These are phyloP conservation scores for Crotalus helleri DNA, from an alignment of 2,113 vertebrate species.

Conservation along the genomic window DNA sequence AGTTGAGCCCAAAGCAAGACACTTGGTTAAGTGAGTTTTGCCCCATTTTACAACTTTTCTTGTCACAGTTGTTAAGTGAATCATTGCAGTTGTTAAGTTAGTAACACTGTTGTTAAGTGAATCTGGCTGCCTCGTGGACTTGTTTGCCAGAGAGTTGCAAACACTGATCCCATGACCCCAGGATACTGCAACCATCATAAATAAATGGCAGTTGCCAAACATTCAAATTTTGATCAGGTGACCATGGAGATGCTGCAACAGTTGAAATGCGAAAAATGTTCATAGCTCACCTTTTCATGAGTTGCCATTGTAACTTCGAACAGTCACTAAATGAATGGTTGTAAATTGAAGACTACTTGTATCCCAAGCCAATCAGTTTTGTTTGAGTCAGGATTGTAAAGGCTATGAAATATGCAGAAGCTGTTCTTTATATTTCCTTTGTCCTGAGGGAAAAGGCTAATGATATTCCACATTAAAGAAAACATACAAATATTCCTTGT, in stretches of 20 bases:
- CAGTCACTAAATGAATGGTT: not conserved
- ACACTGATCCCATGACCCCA: not conserved
- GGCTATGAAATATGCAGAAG: slow-evolving; percentile 19
- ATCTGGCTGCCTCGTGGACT: not conserved
- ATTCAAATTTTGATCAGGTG: not conserved
- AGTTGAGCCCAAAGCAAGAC: not conserved
- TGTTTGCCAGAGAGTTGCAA: not conserved
- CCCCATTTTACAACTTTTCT: not conserved
- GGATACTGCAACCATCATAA: not conserved
- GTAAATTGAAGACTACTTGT: not conserved
- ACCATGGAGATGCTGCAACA: not conserved
- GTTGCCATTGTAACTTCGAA: not conserved
- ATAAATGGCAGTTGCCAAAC: not conserved
- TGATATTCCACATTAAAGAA: slow-evolving; percentile 34
- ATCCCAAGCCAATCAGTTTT: slow-evolving; percentile 8
- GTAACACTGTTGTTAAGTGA: not conserved
- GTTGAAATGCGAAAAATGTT: not conserved
- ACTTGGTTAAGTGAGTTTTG: not conserved
- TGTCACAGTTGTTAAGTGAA: not conserved
- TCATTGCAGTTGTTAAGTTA: not conserved
- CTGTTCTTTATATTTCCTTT: not conserved
- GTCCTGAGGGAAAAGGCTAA: not conserved
- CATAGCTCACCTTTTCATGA: not conserved
- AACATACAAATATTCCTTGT: not conserved
- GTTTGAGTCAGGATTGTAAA: slow-evolving; percentile 29